Percentiles rank a stretch among this genome's conserved stretches.
Evolutionary conservation across 37 sponge, comb jelly and placozoan genomes (phyloP).

Genomic region (Spongilla lacustris): DNA sequence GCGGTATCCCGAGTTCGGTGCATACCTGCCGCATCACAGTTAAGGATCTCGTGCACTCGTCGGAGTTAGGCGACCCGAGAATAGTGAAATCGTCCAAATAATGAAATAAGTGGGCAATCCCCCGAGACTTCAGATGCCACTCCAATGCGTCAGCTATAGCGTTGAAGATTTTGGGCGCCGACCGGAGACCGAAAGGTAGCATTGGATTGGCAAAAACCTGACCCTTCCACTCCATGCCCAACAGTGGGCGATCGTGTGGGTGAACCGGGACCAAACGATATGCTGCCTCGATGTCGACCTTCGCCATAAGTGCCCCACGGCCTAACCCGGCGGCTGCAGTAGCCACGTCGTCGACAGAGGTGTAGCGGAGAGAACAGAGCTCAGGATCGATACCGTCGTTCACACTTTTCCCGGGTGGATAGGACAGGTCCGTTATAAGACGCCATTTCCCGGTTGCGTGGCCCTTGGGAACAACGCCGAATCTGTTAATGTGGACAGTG

Average conservation of each 20-base stretch:
- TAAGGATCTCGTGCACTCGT: background rate
- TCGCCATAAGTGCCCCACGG: constrained; percentile 12
- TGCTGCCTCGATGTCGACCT: constrained; percentile 44
- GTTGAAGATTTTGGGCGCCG: constrained; percentile 43
- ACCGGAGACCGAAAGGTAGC: constrained; percentile 47
- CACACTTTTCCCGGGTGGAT: constrained; percentile 27
- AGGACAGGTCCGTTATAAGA: constrained; percentile 44
- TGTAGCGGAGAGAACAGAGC: constrained; percentile 21
- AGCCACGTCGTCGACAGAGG: constrained; percentile 14
- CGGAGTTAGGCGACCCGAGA: constrained; percentile 2
- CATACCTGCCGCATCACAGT: background rate
- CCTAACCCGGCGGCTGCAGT: background rate
- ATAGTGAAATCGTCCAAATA: constrained; percentile 33
- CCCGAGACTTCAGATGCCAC: background rate
- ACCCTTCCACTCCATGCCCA: constrained; percentile 48
- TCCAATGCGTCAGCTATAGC: constrained; percentile 37
- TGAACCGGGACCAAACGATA: constrained; percentile 48
- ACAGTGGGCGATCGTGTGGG: constrained; percentile 30
- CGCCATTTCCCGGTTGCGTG: constrained; percentile 31
- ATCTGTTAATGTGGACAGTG: background rate
- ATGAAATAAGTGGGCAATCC: constrained; percentile 25
- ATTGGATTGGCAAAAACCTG: constrained; percentile 1
- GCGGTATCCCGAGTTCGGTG: constrained; percentile 26
- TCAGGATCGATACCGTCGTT: constrained; percentile 44
- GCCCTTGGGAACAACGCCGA: constrained; percentile 38